Base-by-base conservation (phyloP, 2,797 vertebrate species). In the Holocentrus rufus region DNA sequence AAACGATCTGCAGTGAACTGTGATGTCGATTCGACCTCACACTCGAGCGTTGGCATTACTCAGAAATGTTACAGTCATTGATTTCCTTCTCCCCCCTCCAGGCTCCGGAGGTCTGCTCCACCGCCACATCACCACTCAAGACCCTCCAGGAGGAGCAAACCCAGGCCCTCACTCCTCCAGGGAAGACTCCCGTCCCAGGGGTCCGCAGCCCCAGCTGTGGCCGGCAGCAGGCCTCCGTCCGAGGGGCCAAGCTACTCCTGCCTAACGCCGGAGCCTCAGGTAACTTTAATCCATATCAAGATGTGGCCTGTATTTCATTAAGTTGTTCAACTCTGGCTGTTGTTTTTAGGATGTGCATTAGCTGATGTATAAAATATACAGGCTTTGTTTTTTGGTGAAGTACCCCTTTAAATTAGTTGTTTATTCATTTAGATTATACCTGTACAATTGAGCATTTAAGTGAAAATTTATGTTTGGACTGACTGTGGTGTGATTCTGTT, bases 141-240 rank as follows among this genome's bases (percentile, higher is more conserved):
- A 91, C 92, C 1, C 54, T 83, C 39, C 95, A 93, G 47, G 97
- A 99, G 81, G 97, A 99, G 25, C 96, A 96, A 76, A 88, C 90
- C 0, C 96, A 95, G 87, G 87, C 94, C 0, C 69, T 93, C 31
- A 96, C 96, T 0, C 95, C 97, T 42, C 95, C 97, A 0, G 96
- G 96, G 14, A 99, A 98, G 82, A 91, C 92, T 44, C 88, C 91
- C 9, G 54, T 94, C 1, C 36, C 95, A 57, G 95, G 92, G 5
- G 86, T 92, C 25, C 94, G 97, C 75, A 99, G 97, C 57, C 98
- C 97, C 0, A 95, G 92, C 83, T 98, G 94, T 56, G 83, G 96
- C 2, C 94, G 96, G 17, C 96, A 91, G 74, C 96, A 96, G 57
- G 77, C 94, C 2, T 86, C 95, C 54, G 85, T 95, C 69, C 95